A percentile compares a stretch with the other conserved stretches of the same genome.
Conservation (phyloP, 2,888 invertebrate genomes). For the Lamellibrachia satsuma region DNA sequence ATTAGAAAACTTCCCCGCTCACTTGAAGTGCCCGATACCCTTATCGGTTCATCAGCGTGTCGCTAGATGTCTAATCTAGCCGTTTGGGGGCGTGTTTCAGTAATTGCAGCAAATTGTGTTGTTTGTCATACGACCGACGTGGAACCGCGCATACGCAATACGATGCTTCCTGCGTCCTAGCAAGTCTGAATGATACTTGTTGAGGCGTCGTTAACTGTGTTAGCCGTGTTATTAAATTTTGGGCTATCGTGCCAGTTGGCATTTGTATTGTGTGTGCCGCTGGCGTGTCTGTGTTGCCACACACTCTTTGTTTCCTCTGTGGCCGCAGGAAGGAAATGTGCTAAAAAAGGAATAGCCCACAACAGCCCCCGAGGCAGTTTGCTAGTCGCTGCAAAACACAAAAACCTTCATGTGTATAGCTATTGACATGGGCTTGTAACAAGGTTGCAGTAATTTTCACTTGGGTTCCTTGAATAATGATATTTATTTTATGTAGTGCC, state of each 20-base stretch:
- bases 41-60: not conserved
- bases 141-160: not conserved
- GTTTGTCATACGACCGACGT: not conserved
- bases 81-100: not conserved
- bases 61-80: constrained; percentile 10
- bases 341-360: not conserved
- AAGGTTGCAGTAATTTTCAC: not conserved
- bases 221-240: not conserved
- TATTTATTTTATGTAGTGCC: too few relatives aligned
- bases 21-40: not conserved
- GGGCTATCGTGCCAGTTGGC: not conserved
- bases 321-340: not conserved
- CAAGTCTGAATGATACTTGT: not conserved
- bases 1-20: not conserved
- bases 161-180: constrained; percentile 8
- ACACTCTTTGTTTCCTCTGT: not conserved
- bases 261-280: not conserved
- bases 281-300: not conserved
- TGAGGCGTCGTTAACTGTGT: not conserved
- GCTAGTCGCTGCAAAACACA: not conserved
- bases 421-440: not conserved
- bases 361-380: not conserved
- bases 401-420: not conserved
- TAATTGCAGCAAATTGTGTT: constrained; percentile 17
- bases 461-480: too few relatives aligned